A percentile compares a stretch with the other conserved stretches of the same genome.
phyloP scores from a whole-genome alignment of 2,113 vertebrate species.

The Centropus bengalensis region DNA sequence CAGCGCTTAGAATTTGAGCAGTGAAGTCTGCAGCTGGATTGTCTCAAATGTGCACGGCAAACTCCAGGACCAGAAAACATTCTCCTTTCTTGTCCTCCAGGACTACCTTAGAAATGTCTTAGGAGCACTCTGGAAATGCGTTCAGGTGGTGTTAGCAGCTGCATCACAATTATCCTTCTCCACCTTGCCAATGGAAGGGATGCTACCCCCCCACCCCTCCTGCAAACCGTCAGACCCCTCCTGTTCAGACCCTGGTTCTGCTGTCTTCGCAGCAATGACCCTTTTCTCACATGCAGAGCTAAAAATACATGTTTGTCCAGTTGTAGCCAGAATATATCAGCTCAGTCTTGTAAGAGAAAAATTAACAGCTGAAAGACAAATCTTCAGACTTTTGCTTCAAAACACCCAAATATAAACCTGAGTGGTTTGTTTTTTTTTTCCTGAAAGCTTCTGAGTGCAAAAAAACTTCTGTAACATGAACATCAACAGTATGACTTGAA shows the following conservation, averaged over 20 bases:
- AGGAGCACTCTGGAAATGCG: background rate
- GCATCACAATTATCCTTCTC: background rate
- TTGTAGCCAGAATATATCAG: background rate
- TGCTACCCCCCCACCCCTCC: background rate
- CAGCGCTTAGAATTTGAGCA: background rate
- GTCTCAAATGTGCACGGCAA: background rate
- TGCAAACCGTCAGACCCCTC: background rate
- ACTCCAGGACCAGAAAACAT: background rate
- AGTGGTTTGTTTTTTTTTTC: background rate
- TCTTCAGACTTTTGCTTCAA: background rate
- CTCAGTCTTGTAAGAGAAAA: background rate
- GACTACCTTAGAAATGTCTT: background rate
- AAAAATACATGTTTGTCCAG: background rate
- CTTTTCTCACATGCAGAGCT: background rate
- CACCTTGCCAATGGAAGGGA: background rate
- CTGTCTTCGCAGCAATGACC: background rate
- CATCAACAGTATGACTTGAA: conserved; percentile 54
- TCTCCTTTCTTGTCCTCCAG: background rate
- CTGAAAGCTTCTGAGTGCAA: background rate
- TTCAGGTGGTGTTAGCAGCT: background rate
- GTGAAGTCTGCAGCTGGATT: background rate
- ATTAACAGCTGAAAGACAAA: background rate
- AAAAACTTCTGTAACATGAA: conserved; percentile 56
- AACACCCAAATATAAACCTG: background rate
- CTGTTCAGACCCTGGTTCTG: background rate